These are phyloP conservation scores for Paracanthobrama guichenoti DNA, from an alignment of 2,113 vertebrate genomes.

Conservation along the genomic window DNA sequence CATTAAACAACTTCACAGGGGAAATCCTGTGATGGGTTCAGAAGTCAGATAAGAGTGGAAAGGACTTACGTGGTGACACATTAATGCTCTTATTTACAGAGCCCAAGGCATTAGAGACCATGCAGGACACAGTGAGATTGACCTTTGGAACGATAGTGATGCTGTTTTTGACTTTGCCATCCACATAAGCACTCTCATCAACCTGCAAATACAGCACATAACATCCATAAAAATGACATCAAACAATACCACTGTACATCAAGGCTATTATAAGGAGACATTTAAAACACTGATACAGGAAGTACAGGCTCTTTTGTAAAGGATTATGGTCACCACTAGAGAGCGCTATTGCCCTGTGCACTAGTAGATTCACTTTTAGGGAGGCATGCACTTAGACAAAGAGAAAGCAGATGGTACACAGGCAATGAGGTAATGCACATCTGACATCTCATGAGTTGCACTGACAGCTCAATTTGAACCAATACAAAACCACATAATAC, in stretches of 20 bases:
- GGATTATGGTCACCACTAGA: not conserved
- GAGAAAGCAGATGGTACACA: not conserved
- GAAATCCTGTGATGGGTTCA: not conserved
- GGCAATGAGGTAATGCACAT: not conserved
- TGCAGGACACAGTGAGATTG: constrained; percentile 89
- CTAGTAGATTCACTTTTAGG: not conserved
- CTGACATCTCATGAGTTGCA: not conserved
- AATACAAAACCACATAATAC: not conserved
- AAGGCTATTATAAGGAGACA: not conserved
- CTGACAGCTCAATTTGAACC: not conserved
- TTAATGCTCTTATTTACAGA: constrained; percentile 79
- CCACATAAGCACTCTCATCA: constrained; percentile 78
- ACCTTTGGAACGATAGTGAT: constrained; percentile 85
- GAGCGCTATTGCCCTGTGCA: constrained; percentile 24
- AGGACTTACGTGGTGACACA: constrained; percentile 89
- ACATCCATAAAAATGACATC: not conserved
- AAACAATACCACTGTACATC: not conserved
- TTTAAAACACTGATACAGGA: not conserved
- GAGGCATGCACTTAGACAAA: not conserved
- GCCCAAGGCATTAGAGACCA: constrained; percentile 87
- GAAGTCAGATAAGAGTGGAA: not conserved
- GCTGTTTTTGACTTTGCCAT: constrained; percentile 86
- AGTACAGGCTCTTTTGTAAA: not conserved
- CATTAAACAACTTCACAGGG: not conserved
- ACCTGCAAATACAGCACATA: constrained; percentile 68